Evolutionary conservation across 2,113 vertebrate genomes (phyloP), one percentile per base, ranked within the genome.

Genomic region (Pelecanus crispus): DNA sequence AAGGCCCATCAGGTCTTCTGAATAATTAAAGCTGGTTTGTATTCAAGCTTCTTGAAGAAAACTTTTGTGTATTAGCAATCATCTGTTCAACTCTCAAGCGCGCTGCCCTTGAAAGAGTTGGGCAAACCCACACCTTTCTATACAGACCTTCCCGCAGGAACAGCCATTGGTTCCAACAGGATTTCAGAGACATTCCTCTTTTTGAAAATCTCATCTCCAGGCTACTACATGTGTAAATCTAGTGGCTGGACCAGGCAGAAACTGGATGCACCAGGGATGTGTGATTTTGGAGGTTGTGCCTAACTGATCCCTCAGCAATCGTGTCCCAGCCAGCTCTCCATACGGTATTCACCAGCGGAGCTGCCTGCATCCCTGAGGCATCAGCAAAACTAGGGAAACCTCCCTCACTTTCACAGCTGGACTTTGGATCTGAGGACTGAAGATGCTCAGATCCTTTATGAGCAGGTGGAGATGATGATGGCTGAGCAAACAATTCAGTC

Each of bases 401-500:
- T 63, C 40, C 74, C 16, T 29, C 49, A 14, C 24, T 29, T 47
- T 25, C 16, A 22, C n/a, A 55, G 49, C 66, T 25, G 10, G n/a
- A 32, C 15, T 73, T 72, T 22, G 44, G 55, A 61, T 45, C 21
- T 52, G 42, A 34, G 24, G 49, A 25, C 15, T 24, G 38, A 20
- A 77, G 47, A 59, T 28, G 53, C 40, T 42, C 53, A 62, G 25
- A 19, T 53, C 34, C 12, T 40, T 47, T 9, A 55, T 3, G 40
- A 61, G 34, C 13, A 42, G 10, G 47, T 17, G 1, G 3, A 49
- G 49, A 29, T 10, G 55, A 38, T 2, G 40, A 36, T 0, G 3
- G 10, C 68, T 44, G n/a, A 62, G 29, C 52, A 29, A 52, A 65
- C 5, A 50, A 50, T 21, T 55, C 26, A 40, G 29, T 8, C 24